A percentile compares a stretch with the other conserved stretches of the same genome.
Evolutionary conservation across 2,888 invertebrate species (phyloP).

Genomic region (Carterocephalus palaemon): DNA sequence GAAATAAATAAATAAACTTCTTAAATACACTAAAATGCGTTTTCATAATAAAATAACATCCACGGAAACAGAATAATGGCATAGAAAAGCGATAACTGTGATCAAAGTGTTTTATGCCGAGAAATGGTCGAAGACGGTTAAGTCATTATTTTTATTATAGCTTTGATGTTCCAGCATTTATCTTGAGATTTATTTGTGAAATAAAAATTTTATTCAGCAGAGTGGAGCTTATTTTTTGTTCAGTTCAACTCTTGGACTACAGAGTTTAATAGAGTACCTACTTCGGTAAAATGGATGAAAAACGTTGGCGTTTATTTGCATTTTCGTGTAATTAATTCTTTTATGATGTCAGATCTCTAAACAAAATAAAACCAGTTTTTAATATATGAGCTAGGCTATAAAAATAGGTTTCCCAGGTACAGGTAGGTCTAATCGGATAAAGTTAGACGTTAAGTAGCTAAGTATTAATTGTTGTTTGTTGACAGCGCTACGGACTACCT

Average conservation of each 20-base stretch:
- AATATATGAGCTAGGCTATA: too few relatives aligned
- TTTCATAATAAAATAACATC: slow-evolving; percentile 7
- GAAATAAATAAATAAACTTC: too few relatives aligned
- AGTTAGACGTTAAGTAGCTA: too few relatives aligned
- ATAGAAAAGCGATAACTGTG: slow-evolving; percentile 24
- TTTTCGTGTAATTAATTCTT: slow-evolving; percentile 10
- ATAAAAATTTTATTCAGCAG: slow-evolving; percentile 22
- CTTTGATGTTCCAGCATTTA: slow-evolving; percentile 25
- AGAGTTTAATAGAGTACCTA: slow-evolving; percentile 14
- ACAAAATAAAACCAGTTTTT: too few relatives aligned
- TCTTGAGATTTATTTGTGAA: slow-evolving; percentile 23
- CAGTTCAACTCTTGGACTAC: slow-evolving; percentile 15
- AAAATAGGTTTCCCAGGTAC: too few relatives aligned
- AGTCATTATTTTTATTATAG: slow-evolving; percentile 25
- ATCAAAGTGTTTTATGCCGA: slow-evolving; percentile 22
- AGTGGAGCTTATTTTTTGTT: slow-evolving; percentile 18
- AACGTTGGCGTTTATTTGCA: slow-evolving; percentile 9
- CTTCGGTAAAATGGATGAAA: slow-evolving; percentile 11
- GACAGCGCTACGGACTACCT: too few relatives aligned
- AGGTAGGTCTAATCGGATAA: too few relatives aligned
- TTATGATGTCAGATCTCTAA: slow-evolving; percentile 1
- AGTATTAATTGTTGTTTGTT: too few relatives aligned
- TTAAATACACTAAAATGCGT: not conserved
- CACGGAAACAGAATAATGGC: slow-evolving; percentile 11
- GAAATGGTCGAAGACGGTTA: slow-evolving; percentile 21